Evolutionary conservation across 2,888 invertebrate species (phyloP).

Genomic region (Metellina segmentata): DNA sequence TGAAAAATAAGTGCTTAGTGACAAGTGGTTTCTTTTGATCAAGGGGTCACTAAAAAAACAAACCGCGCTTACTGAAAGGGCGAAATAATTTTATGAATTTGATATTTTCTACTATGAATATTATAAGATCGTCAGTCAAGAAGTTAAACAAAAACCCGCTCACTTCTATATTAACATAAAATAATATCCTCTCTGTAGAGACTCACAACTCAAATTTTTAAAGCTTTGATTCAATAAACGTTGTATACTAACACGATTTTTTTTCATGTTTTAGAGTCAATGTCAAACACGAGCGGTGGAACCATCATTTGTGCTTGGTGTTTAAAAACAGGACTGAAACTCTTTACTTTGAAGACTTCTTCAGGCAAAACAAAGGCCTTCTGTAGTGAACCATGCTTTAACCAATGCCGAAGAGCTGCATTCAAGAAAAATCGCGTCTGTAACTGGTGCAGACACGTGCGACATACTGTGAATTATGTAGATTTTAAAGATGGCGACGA

Average conservation of each 20-base stretch:
- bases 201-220: no score
- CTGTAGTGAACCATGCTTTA: constrained; percentile 94
- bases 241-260: background rate
- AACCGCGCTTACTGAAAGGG: no score
- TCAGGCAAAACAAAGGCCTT: constrained; percentile 82
- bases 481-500: constrained; percentile 95
- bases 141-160: no score
- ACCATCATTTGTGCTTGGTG: constrained; percentile 81
- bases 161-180: no score
- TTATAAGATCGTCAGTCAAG: no score
- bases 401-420: constrained; percentile 92
- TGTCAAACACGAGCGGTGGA: constrained; percentile 6
- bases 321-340: constrained; percentile 80
- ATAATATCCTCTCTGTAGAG: no score
- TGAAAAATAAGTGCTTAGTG: no score
- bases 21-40: no score
- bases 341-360: constrained; percentile 80
- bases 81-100: no score
- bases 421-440: constrained; percentile 88
- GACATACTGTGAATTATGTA: constrained; percentile 94
- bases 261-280: constrained; percentile 47
- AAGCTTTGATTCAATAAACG: no score
- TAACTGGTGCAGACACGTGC: constrained; percentile 95
- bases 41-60: no score
- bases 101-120: no score